These are phyloP conservation scores for Lasioglossum pauxillum DNA, from an alignment of 2,888 invertebrate genomes.

Conservation along the genomic window DNA sequence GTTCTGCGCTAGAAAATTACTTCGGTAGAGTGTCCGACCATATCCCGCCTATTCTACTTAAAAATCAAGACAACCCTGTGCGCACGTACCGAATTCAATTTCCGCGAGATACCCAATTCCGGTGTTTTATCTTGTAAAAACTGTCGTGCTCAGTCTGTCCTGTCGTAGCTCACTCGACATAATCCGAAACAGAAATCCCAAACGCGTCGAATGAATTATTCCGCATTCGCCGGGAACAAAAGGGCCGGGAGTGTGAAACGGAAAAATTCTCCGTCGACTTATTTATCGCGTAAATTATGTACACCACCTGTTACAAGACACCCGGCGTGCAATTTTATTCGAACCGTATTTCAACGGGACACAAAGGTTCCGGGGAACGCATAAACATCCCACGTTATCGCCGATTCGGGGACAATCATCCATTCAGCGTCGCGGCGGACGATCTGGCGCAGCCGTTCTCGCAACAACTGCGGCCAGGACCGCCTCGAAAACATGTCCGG, in stretches of 20 bases:
- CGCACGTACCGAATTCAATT: not conserved
- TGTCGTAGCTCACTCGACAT: not conserved
- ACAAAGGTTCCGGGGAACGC: constrained; percentile 5
- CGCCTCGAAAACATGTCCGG: not conserved
- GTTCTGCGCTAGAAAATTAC: not conserved
- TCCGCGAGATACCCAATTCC: not conserved
- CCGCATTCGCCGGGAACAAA: not conserved
- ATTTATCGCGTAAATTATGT: constrained; percentile 3
- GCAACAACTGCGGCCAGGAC: not conserved
- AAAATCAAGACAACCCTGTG: not conserved
- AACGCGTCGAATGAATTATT: not conserved
- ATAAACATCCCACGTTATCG: constrained; percentile 1
- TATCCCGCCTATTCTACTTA: not conserved
- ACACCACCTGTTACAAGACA: constrained; percentile 14
- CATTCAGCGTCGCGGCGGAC: not conserved
- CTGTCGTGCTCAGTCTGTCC: not conserved
- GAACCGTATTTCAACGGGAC: not conserved
- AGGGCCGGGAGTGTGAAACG: not conserved
- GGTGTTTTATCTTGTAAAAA: not conserved
- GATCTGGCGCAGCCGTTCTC: not conserved
- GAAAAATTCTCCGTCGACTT: constrained; percentile 3
- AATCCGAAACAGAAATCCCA: not conserved
- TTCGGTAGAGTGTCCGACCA: not conserved
- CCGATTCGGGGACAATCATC: constrained; percentile 1
- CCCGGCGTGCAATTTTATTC: not conserved